A percentile compares a stretch with the other conserved stretches of the same genome.
Evolutionary conservation across 2,888 invertebrate genomes (phyloP).

Genomic region (Strigamia transsilvanica): DNA sequence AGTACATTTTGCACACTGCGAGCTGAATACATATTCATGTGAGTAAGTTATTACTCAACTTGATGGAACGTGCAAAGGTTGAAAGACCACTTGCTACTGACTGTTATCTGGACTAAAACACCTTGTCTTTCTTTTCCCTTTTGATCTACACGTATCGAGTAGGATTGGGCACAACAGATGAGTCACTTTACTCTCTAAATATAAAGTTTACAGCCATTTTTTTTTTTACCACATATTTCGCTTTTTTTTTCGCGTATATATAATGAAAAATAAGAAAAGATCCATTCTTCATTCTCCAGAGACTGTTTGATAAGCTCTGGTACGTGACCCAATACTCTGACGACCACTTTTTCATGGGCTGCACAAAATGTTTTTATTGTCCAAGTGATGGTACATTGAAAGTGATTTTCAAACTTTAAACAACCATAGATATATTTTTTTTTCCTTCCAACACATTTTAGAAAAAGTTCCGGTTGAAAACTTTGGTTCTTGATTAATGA

Average conservation of each 20-base stretch:
- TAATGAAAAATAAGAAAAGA: conserved; percentile 37
- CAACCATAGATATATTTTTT: neutral
- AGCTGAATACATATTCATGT: conserved; percentile 21
- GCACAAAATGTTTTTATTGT: conserved; percentile 18
- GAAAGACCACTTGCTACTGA: conserved; percentile 9
- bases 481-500: too few relatives aligned
- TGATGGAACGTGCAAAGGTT: conserved; percentile 37
- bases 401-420: conserved; percentile 24
- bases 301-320: conserved; percentile 9
- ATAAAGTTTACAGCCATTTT: neutral
- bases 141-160: conserved; percentile 11
- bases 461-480: neutral
- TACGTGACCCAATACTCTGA: conserved; percentile 44
- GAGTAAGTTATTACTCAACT: conserved; percentile 12
- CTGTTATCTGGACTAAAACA: conserved; percentile 23
- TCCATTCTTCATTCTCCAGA: conserved; percentile 31
- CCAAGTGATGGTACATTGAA: neutral
- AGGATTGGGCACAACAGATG: conserved; percentile 31
- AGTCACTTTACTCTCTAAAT: conserved; percentile 10
- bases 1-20: neutral
- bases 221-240: neutral
- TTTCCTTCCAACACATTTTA: neutral
- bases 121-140: conserved; percentile 27
- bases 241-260: neutral
- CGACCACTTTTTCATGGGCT: neutral